phyloP scores from a whole-genome alignment of 64 coral and sea anemone species.

The Pachyseris speciosa region DNA sequence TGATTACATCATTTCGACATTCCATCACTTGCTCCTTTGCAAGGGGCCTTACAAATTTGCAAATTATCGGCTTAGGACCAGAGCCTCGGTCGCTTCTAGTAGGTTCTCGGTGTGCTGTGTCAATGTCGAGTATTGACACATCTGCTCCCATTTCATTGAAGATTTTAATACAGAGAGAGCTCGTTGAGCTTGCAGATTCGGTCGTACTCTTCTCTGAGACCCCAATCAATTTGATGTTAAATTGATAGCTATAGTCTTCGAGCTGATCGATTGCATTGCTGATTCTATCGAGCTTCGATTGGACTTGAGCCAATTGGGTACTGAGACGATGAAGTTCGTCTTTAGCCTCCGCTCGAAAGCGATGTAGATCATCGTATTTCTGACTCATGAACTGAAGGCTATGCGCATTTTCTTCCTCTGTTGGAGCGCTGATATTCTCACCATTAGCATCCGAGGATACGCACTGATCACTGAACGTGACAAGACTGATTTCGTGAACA shows the following conservation, averaged over 20 bases:
- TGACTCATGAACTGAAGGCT: no score
- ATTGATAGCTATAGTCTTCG: not conserved
- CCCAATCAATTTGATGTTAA: not conserved
- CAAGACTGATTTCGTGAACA: no score
- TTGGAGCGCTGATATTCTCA: no score
- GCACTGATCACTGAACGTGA: no score
- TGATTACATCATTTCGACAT: not conserved
- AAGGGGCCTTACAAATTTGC: not conserved
- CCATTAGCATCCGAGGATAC: no score
- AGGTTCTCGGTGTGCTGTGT: slow-evolving; percentile 52
- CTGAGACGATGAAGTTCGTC: no score
- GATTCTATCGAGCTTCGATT: no score
- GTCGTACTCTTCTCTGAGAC: not conserved
- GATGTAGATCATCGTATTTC: no score
- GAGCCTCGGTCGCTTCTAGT: not conserved
- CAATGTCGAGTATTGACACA: slow-evolving; percentile 13
- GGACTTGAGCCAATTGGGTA: no score
- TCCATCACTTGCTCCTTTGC: slow-evolving; percentile 19
- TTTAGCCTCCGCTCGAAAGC: no score
- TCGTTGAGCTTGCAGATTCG: slow-evolving; percentile 7
- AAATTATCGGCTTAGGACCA: slow-evolving; percentile 13
- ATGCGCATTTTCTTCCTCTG: no score
- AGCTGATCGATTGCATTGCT: no score
- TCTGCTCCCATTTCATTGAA: slow-evolving; percentile 39
- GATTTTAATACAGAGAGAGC: slow-evolving; percentile 17